Evolutionary conservation across 2,113 vertebrate genomes (phyloP).

Genomic region (Menidia beryllina): DNA sequence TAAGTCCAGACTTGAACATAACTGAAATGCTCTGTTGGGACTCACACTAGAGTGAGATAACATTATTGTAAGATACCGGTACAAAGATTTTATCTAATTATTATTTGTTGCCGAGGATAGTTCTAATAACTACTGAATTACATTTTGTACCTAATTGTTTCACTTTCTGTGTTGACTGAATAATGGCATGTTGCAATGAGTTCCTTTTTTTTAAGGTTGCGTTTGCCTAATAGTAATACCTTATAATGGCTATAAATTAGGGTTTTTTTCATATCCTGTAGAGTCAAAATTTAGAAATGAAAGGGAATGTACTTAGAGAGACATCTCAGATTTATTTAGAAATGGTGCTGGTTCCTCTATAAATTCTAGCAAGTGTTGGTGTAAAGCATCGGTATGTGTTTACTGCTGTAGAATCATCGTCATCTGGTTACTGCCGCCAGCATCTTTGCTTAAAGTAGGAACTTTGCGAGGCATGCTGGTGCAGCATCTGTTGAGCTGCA

Average conservation of each 20-base stretch:
- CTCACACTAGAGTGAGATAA: too few species aligned
- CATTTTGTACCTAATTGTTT: too few species aligned
- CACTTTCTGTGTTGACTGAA: too few species aligned
- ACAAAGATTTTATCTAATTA: too few species aligned
- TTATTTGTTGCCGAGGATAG: neutral
- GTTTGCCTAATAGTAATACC: neutral
- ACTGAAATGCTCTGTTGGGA: too few species aligned
- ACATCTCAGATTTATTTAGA: too few species aligned
- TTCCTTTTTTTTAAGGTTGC: neutral
- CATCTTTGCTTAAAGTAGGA: conserved; percentile 35
- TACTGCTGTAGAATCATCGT: conserved; percentile 45
- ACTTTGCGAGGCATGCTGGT: conserved; percentile 28
- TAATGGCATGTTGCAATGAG: neutral
- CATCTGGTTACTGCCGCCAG: conserved; percentile 39
- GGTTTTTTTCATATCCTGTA: neutral
- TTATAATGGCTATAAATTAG: neutral
- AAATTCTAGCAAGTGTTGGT: conserved; percentile 25
- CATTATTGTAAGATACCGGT: too few species aligned
- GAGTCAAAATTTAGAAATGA: neutral
- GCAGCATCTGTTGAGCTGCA: conserved; percentile 46
- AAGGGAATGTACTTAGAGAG: neutral
- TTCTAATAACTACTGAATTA: neutral
- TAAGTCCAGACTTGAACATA: too few species aligned
- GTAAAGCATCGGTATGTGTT: conserved; percentile 45
- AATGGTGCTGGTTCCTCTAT: conserved; percentile 28